These are phyloP conservation scores for Zosterops japonicus DNA, from an alignment of 2,113 vertebrate genomes.

Conservation along the genomic window DNA sequence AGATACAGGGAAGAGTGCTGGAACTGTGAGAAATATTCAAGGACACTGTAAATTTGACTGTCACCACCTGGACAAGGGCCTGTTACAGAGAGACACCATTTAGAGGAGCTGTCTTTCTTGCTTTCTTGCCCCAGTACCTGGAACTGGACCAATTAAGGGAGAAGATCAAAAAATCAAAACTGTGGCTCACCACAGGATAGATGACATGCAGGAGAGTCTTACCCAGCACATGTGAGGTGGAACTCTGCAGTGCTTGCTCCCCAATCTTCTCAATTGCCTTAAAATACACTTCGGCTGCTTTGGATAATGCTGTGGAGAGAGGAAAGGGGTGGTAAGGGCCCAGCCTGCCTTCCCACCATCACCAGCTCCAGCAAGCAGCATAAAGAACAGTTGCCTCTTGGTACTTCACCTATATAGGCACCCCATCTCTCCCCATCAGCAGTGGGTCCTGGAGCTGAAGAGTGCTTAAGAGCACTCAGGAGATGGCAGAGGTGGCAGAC, in stretches of 20 bases:
- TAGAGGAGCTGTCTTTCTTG: background rate
- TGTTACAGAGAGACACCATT: background rate
- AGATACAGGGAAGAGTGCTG: background rate
- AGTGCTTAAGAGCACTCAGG: background rate
- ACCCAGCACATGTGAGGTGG: conserved; percentile 86
- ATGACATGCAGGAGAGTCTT: conserved; percentile 10
- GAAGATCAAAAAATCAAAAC: background rate
- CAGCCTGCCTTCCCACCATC: background rate
- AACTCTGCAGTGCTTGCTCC: conserved; percentile 83
- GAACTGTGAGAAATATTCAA: background rate
- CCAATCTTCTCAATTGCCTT: conserved; percentile 87
- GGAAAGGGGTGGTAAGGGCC: background rate
- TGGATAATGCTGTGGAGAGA: conserved; percentile 77
- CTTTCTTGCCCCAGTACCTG: background rate
- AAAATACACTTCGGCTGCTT: conserved; percentile 89
- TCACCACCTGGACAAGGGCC: background rate
- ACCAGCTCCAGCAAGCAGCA: background rate
- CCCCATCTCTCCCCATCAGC: background rate
- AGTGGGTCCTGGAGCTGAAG: background rate
- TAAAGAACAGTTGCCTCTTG: background rate
- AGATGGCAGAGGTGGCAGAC: background rate
- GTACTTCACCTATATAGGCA: fast-evolving
- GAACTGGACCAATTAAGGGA: background rate
- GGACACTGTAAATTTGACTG: background rate
- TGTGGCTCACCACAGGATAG: background rate